A percentile compares a stretch with the other conserved stretches of the same genome.
These are phyloP conservation scores for Drosophila carrolli DNA, from an alignment of 1,140 invertebrate genomes.

Conservation along the genomic window DNA sequence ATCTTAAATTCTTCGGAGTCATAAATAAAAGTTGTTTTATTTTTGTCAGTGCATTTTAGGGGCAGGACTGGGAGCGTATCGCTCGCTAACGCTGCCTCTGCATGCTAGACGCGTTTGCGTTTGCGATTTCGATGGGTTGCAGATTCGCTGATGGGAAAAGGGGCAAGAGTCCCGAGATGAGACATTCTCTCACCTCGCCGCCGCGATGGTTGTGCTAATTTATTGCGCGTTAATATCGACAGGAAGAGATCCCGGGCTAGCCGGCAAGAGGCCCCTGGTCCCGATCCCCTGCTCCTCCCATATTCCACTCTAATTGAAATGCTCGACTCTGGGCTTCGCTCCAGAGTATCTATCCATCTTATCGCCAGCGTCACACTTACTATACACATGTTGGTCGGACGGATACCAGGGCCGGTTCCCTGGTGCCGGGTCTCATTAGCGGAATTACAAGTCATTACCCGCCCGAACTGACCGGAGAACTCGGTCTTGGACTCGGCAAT, in stretches of 20 bases:
- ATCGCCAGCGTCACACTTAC: constrained; percentile 72
- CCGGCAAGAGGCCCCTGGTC: constrained; percentile 8
- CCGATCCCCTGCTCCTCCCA: neutral
- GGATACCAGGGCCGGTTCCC: constrained; percentile 20
- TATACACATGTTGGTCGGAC: constrained; percentile 40
- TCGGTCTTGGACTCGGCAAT: constrained; percentile 63
- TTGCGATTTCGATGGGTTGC: constrained; percentile 28
- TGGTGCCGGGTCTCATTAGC: constrained; percentile 70
- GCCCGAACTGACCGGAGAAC: constrained; percentile 40
- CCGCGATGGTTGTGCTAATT: constrained; percentile 75
- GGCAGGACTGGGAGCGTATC: constrained; percentile 18
- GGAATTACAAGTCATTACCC: constrained; percentile 84
- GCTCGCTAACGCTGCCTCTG: constrained; percentile 58
- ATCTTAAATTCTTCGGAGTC: no score
- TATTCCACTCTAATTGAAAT: constrained; percentile 67
- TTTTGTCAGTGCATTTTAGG: constrained; percentile 6
- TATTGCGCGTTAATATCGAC: constrained; percentile 84
- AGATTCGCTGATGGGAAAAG: constrained; percentile 6
- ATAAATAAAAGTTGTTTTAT: no score
- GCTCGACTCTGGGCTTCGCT: constrained; percentile 20
- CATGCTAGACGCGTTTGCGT: constrained; percentile 61
- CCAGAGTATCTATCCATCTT: constrained; percentile 35
- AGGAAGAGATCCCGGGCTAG: constrained; percentile 51
- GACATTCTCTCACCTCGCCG: constrained; percentile 63
- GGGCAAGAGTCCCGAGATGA: constrained; percentile 21